These are phyloP conservation scores for Dufourea novaeangliae DNA, from an alignment of 1,140 invertebrate genomes.

Conservation along the genomic window DNA sequence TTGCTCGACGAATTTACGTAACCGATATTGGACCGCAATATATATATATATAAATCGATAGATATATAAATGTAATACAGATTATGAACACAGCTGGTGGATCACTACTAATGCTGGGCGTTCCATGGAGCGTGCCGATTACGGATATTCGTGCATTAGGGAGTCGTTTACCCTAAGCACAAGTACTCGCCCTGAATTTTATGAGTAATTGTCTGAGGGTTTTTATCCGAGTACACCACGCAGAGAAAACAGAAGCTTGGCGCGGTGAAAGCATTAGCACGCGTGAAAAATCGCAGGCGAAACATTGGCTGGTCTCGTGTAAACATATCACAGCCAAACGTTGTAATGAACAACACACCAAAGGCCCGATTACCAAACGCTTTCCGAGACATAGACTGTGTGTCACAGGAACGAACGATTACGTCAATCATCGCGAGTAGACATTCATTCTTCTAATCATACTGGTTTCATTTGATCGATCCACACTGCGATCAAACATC, in stretches of 20 bases:
- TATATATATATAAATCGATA: too few relatives aligned
- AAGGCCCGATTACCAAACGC: conserved; percentile 24
- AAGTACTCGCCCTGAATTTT: conserved; percentile 62
- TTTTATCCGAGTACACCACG: conserved; percentile 16
- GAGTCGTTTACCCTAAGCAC: conserved; percentile 43
- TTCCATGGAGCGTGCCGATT: conserved; percentile 28
- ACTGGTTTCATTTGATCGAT: too few relatives aligned
- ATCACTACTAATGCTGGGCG: conserved; percentile 29
- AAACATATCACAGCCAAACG: conserved; percentile 62
- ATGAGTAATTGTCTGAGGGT: conserved; percentile 63
- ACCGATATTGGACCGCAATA: background rate
- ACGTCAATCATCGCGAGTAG: conserved; percentile 20
- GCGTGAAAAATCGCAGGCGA: conserved; percentile 27
- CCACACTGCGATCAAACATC: too few relatives aligned
- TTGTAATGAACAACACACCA: conserved; percentile 16
- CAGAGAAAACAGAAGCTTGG: conserved; percentile 8
- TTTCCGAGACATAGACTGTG: conserved; percentile 37
- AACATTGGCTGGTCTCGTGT: conserved; percentile 61
- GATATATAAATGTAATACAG: background rate
- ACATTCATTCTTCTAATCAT: background rate
- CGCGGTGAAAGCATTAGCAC: conserved; percentile 39
- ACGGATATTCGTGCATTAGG: conserved; percentile 51
- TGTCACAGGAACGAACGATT: conserved; percentile 41
- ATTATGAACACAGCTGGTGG: background rate
- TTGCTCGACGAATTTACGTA: background rate